Evolutionary conservation across 2,113 vertebrate species (phyloP).

Genomic region (Empidonax alnorum): DNA sequence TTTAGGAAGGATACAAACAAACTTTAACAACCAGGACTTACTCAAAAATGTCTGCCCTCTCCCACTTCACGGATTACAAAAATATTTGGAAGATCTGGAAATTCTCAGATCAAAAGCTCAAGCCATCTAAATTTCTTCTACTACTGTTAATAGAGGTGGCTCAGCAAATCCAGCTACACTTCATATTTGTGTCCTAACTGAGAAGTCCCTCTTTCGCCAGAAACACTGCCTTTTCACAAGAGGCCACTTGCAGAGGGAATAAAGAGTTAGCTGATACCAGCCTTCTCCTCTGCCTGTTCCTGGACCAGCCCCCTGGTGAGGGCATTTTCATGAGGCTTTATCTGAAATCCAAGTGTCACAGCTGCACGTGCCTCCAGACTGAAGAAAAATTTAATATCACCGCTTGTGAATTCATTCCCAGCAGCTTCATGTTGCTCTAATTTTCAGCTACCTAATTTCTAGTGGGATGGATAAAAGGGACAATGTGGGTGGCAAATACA

Average conservation of each 20-base stretch:
- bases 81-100: background rate
- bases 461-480: background rate
- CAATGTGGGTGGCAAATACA: background rate
- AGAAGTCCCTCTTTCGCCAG: background rate
- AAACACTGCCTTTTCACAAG: background rate
- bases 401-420: slow-evolving; percentile 10
- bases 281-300: background rate
- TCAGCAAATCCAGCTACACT: background rate
- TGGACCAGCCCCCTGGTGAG: background rate
- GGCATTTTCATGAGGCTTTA: background rate
- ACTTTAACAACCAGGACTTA: background rate
- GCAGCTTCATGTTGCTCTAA: slow-evolving; percentile 7
- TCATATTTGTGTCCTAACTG: background rate
- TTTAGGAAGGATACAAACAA: background rate
- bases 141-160: background rate
- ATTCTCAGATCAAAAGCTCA: background rate
- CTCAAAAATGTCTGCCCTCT: background rate
- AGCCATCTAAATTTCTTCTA: background rate
- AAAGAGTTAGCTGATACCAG: background rate
- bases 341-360: background rate
- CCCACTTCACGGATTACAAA: background rate
- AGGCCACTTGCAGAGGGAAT: background rate
- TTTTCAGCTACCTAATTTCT: slow-evolving; percentile 36
- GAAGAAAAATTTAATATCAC: background rate
- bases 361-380: background rate